Conservation (phyloP, 2,113 vertebrate species). For the Hydropotes inermis region DNA sequence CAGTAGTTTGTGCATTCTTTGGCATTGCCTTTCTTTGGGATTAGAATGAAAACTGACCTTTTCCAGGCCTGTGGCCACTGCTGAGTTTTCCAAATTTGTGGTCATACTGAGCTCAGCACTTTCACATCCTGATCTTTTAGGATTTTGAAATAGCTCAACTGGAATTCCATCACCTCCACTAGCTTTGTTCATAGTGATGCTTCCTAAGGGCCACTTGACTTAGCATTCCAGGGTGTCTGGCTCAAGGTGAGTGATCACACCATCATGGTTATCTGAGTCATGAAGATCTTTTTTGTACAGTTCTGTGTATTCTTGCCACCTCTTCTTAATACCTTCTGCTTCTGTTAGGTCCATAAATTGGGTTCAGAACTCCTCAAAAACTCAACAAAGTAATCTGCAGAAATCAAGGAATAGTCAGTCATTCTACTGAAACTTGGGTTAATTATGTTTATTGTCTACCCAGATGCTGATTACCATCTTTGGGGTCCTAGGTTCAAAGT, state of each 20-base stretch:
- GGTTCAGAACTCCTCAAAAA: not conserved
- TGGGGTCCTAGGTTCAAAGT: not conserved
- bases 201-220: not conserved
- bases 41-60: not conserved
- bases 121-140: not conserved
- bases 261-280: not conserved
- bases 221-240: not conserved
- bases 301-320: not conserved
- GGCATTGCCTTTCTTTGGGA: not conserved
- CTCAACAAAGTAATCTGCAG: not conserved
- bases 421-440: slow-evolving; percentile 26
- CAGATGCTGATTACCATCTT: not conserved
- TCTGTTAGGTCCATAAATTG: not conserved
- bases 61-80: not conserved
- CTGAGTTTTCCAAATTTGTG: not conserved
- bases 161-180: not conserved
- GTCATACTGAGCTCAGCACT: not conserved
- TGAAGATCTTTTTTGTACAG: not conserved
- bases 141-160: not conserved
- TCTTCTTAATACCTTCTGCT: not conserved
- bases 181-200: not conserved
- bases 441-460: not conserved
- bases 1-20: not conserved
- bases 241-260: not conserved
- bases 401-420: not conserved